Percentiles rank a stretch among this genome's conserved stretches.
phyloP scores from a whole-genome alignment of 1,140 invertebrate genomes.

The Drosophila auraria region DNA sequence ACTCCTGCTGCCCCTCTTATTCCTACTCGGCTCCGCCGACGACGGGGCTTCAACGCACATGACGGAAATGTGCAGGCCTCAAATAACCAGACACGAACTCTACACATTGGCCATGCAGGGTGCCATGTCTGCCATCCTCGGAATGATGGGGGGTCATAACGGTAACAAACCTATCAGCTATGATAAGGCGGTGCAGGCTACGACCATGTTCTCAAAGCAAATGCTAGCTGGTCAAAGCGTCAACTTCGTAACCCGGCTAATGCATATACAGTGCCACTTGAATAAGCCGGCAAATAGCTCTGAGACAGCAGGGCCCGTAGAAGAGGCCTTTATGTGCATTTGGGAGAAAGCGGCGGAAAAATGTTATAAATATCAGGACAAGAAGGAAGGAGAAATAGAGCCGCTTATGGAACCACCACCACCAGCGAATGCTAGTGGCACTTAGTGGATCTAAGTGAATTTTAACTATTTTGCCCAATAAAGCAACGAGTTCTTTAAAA shows the following conservation, averaged over 20 bases:
- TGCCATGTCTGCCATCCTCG: not conserved
- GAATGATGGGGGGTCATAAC: too few relatives aligned
- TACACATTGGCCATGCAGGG: not conserved
- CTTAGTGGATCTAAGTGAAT: too few relatives aligned
- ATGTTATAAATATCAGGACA: slow-evolving; percentile 31
- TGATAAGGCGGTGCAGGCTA: not conserved
- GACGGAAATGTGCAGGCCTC: not conserved
- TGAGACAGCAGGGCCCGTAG: too few relatives aligned
- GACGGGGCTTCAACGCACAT: too few relatives aligned
- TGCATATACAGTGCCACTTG: slow-evolving; percentile 11
- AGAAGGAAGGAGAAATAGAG: not conserved
- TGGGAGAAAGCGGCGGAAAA: not conserved
- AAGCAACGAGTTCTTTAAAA: not conserved
- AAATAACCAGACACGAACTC: slow-evolving; percentile 11
- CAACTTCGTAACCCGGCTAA: slow-evolving; percentile 1
- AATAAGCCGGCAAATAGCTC: not conserved
- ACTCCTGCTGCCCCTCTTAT: not conserved
- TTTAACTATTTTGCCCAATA: too few relatives aligned
- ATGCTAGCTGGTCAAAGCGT: slow-evolving; percentile 20
- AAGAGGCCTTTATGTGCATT: slow-evolving; percentile 24
- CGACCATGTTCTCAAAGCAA: not conserved
- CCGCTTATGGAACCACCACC: too few relatives aligned
- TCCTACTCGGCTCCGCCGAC: not conserved
- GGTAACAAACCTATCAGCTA: not conserved
- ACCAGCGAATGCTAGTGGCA: too few relatives aligned